These are phyloP conservation scores for Eupsilia transversa DNA, from an alignment of 2,888 invertebrate species.

Conservation along the genomic window DNA sequence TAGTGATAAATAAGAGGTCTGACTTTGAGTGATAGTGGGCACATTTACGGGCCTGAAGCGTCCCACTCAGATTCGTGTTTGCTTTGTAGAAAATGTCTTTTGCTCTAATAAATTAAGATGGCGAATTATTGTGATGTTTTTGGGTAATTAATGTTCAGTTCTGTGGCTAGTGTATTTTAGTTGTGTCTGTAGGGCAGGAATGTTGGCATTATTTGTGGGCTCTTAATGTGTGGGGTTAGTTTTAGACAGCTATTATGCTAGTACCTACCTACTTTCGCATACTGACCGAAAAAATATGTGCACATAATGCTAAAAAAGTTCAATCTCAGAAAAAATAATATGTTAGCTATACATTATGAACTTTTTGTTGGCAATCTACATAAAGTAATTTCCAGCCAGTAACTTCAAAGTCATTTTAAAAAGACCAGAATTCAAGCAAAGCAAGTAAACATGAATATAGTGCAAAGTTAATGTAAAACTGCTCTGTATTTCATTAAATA, in stretches of 20 bases:
- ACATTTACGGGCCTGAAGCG: conserved; percentile 71
- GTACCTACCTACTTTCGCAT: not conserved
- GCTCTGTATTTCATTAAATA: conserved; percentile 1
- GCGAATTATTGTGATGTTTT: conserved; percentile 69
- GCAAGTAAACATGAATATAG: not conserved
- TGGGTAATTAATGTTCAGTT: conserved; percentile 68
- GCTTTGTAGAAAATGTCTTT: conserved; percentile 79
- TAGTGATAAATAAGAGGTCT: conserved; percentile 85
- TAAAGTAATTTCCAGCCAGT: not conserved
- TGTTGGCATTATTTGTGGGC: conserved; percentile 30
- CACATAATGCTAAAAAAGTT: not conserved
- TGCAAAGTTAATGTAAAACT: not conserved
- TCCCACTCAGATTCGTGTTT: conserved; percentile 80
- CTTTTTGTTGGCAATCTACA: not conserved
- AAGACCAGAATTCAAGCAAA: not conserved
- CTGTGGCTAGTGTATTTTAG: conserved; percentile 47
- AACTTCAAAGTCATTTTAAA: not conserved
- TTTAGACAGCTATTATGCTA: not conserved
- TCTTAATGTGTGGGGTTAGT: not conserved
- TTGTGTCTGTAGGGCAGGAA: conserved; percentile 24
- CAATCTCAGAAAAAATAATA: not conserved
- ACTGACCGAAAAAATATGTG: not conserved
- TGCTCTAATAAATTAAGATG: conserved; percentile 73
- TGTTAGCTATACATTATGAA: no score
- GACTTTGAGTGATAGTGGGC: conserved; percentile 86